Base-by-base conservation (phyloP, 53 echinoderm and acorn worm species). In the Astropecten irregularis region DNA sequence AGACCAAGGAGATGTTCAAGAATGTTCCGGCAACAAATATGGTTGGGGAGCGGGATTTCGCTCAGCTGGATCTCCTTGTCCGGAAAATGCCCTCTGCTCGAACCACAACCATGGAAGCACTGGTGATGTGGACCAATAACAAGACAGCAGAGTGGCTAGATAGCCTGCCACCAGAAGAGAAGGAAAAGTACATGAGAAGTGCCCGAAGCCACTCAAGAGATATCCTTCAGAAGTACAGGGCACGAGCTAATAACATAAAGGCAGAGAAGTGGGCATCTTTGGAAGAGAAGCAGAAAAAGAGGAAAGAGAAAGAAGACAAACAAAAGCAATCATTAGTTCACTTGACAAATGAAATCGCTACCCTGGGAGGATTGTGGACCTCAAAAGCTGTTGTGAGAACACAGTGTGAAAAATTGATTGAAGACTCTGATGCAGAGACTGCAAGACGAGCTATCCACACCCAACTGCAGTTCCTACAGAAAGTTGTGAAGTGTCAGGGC, bases 21-120 rank as follows among this genome's bases (percentile, higher is more conserved):
- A 87, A 81, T 87, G 87, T 87, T 4, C 89, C 84, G n/a, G 44
- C 55, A 15, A 89, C 89, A 50, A 84, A 89, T 20, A 37, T 83
- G 31, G 27, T 83, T 18, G 83, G 77, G 10, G 84, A 89, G 22
- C 16, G 89, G 52, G 89, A 89, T 31, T 89, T 89, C 76, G 84
- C 84, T 25, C 52, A 66, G 9, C 66, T 89, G 9, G 89, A 89
- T 61, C 39, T 83, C 14, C 67, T 89, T 11, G 49, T 89, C 1
- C 16, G 89, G 33, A 21, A 68, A n/a, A 89, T 73, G 58, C 89
- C 69, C 18, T 46, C 83, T 29, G 77, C 77, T 32, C 18, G 51
- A 4, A 50, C 37, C 32, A 51, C n/a, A 2, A 54, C 30, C 3
- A 16, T 71, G 30, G 52, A 71, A 31, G 71, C 71, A 26, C 26